These are phyloP conservation scores for Sesamia inferens DNA, from an alignment of 2,888 invertebrate species.

Conservation along the genomic window DNA sequence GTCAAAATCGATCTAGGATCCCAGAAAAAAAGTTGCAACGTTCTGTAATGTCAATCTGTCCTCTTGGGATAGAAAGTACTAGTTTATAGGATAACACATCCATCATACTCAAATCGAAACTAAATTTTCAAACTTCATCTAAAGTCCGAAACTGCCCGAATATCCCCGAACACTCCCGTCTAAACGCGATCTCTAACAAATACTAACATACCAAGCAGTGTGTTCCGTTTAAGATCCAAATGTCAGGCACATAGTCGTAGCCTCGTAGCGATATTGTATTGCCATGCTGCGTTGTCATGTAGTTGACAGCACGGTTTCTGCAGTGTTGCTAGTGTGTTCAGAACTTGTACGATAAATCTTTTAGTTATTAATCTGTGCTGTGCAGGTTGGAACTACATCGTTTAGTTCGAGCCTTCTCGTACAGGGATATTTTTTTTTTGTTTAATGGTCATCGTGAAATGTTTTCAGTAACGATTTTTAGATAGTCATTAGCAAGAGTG, in stretches of 20 bases:
- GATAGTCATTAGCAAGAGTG: background rate
- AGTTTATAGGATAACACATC: background rate
- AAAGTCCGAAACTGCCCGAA: background rate
- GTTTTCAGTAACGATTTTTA: background rate
- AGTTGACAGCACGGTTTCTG: slow-evolving; percentile 54
- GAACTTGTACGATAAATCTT: slow-evolving; percentile 55
- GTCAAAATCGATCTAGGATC: too few relatives aligned
- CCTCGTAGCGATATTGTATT: slow-evolving; percentile 55
- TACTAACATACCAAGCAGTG: slow-evolving; percentile 36
- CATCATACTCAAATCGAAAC: background rate
- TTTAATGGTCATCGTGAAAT: background rate
- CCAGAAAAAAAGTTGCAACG: background rate
- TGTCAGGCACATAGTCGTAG: slow-evolving; percentile 48
- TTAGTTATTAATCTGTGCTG: slow-evolving; percentile 52
- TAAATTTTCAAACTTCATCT: background rate
- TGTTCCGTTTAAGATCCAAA: slow-evolving; percentile 49
- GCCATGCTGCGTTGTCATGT: slow-evolving; percentile 44
- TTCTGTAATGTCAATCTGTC: background rate
- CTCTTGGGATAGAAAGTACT: background rate
- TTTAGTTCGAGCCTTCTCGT: slow-evolving; percentile 31
- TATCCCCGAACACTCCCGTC: slow-evolving; percentile 6
- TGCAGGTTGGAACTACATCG: slow-evolving; percentile 49
- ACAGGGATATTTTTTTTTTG: slow-evolving; percentile 11
- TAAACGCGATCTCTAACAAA: slow-evolving; percentile 8
- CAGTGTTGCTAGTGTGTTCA: slow-evolving; percentile 39